Conservation (phyloP, 2,888 invertebrate species). For the Conus canariensis region DNA sequence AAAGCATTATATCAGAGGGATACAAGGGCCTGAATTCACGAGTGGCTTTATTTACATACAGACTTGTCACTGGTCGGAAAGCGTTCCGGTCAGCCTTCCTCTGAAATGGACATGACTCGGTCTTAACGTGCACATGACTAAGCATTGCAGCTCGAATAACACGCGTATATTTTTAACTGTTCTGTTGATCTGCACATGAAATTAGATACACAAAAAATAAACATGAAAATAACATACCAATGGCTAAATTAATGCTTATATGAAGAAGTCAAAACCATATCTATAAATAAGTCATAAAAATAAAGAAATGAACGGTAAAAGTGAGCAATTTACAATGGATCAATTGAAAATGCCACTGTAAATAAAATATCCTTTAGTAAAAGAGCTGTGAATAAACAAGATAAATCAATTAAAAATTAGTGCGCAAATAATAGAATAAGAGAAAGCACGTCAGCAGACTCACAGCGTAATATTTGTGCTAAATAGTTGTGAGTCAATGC, state of each 20-base stretch:
- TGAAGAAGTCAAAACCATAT: too few relatives aligned
- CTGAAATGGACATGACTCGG: background rate
- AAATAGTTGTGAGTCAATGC: too few relatives aligned
- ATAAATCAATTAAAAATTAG: too few relatives aligned
- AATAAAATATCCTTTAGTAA: background rate
- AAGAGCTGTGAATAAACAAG: background rate
- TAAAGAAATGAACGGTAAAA: background rate
- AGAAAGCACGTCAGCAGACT: too few relatives aligned
- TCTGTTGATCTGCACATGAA: too few relatives aligned
- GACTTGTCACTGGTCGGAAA: background rate
- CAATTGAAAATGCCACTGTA: background rate
- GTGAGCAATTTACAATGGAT: background rate
- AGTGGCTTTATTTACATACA: constrained; percentile 33
- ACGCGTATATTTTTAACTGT: too few relatives aligned
- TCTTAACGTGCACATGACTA: background rate
- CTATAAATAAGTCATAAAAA: background rate
- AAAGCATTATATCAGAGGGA: background rate
- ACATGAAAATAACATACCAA: background rate
- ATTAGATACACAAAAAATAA: too few relatives aligned
- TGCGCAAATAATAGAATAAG: too few relatives aligned
- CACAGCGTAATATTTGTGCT: too few relatives aligned
- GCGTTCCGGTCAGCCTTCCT: background rate
- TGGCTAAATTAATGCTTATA: background rate
- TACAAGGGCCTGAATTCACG: background rate
- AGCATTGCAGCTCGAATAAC: background rate